Evolutionary conservation across 2,797 vertebrate genomes (phyloP).

Genomic region (Cossypha heuglini): DNA sequence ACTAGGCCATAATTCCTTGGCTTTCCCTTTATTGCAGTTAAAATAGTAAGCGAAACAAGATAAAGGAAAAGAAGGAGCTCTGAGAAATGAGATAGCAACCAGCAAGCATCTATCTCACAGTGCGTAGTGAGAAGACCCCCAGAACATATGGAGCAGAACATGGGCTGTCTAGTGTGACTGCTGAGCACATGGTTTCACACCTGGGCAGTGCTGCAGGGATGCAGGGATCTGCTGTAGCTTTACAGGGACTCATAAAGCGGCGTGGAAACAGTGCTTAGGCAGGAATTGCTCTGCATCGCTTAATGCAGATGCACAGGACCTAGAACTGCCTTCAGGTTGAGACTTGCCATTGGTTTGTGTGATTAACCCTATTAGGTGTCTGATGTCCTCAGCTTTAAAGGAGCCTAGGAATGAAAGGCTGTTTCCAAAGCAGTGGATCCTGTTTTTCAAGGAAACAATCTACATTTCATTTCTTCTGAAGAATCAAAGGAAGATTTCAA

Average conservation of each 20-base stretch:
- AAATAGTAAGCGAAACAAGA: not conserved
- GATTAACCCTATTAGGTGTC: conserved; percentile 57
- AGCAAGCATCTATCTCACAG: not conserved
- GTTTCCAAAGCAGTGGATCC: conserved; percentile 58
- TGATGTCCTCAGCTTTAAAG: conserved; percentile 62
- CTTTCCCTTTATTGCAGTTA: not conserved
- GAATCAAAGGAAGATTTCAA: conserved; percentile 58
- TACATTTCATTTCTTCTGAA: conserved; percentile 60
- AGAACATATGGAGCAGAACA: not conserved
- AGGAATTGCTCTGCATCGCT: conserved; percentile 32
- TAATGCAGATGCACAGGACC: conserved; percentile 26
- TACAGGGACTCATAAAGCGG: not conserved
- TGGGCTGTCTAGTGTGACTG: not conserved
- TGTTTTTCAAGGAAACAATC: conserved; percentile 69
- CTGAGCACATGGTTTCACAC: not conserved
- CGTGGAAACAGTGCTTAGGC: conserved; percentile 42
- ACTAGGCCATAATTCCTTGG: not conserved
- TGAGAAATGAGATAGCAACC: not conserved
- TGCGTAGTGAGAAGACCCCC: fast-evolving
- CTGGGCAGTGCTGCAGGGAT: not conserved
- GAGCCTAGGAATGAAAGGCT: conserved; percentile 47
- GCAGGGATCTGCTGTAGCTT: not conserved
- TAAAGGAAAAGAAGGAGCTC: not conserved
- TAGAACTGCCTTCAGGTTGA: conserved; percentile 43
- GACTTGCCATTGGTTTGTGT: conserved; percentile 48